Evolutionary conservation across 2,113 vertebrate species (phyloP), one percentile per base, ranked within the genome.

Genomic region (Malurus cyaneus): DNA sequence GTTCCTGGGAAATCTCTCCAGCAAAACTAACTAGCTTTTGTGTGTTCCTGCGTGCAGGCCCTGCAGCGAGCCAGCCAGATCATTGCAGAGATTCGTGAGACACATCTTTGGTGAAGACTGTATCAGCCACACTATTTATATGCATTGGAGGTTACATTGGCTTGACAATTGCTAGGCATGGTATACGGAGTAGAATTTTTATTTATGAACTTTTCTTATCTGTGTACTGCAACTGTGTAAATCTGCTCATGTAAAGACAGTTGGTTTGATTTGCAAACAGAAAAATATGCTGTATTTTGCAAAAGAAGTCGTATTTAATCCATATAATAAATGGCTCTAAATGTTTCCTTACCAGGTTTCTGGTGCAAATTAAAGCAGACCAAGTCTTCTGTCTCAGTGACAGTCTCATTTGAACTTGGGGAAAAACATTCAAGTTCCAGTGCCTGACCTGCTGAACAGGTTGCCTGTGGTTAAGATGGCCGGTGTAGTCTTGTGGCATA

Each of bases 41-140:
- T 89, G 59, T 89, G 62, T 67, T 52, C 31, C 50, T 36, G 10
- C 47, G 50, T 94, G 12, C 97, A 99, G 99, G 99, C 99, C 44
- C 95, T 99, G 96, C 99, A 99, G 97, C 98, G 99, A 98, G 99
- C 99, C 96, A 99, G 99, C 96, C 99, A 99, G 94, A 99, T 99
- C 96, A 99, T 99, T 66, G 99, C 99, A 70, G 99, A 99, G 97
- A 99, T 99, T 92, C 97, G 99, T 90, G 99, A 99, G 97, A 99
- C 99, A 29, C 99, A 99, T 95, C 95, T 99, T 93, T 99, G 99
- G 99, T 99, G 98, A 99, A 96, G 95, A 88, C 46, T 80, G 64
- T 83, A 90, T 73, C 94, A 92, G 74, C 86, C 72, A 41, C 64
- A 7, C 56, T 90, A 80, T 89, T 79, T 77, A 53, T 88, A 80